Evolutionary conservation across 2,888 invertebrate genomes (phyloP).

Genomic region (Drosophila meridionalis): DNA sequence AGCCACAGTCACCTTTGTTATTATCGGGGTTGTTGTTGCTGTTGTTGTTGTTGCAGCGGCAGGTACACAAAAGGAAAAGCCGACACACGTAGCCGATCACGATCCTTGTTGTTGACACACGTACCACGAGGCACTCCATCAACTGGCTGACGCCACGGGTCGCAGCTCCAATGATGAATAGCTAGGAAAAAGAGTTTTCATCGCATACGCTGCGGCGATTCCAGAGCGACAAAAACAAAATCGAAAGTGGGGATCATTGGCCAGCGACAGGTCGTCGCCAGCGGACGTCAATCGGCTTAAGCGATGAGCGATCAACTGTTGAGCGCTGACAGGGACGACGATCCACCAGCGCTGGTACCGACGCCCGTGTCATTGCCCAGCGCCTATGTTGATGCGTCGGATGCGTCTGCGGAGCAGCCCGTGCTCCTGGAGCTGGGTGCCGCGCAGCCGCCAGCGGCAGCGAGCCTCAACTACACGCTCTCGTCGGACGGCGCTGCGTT

Average conservation of each 20-base stretch:
- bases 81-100: conserved; percentile 44
- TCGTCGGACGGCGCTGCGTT: conserved; percentile 55
- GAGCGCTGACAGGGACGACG: conserved; percentile 53
- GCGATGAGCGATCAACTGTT: conserved; percentile 77
- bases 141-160: conserved; percentile 54
- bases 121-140: conserved; percentile 61
- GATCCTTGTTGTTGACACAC: conserved; percentile 74
- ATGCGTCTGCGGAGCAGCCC: conserved; percentile 71
- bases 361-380: conserved; percentile 51
- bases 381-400: conserved; percentile 61
- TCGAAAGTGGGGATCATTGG: conserved; percentile 60
- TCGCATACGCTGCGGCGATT: conserved; percentile 16
- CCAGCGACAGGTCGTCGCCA: conserved; percentile 27
- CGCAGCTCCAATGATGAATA: conserved; percentile 53
- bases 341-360: conserved; percentile 66
- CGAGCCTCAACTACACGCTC: conserved; percentile 52
- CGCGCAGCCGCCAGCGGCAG: conserved; percentile 36
- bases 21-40: conserved; percentile 24
- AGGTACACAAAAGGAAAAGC: conserved; percentile 71
- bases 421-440: conserved; percentile 76
- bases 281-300: conserved; percentile 65
- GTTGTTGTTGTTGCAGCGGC: conserved; percentile 25
- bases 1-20: conserved; percentile 53
- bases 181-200: conserved; percentile 20
- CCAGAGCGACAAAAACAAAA: conserved; percentile 22